Conservation (phyloP, 2,113 vertebrate species). For the Macquaria ambigua region DNA sequence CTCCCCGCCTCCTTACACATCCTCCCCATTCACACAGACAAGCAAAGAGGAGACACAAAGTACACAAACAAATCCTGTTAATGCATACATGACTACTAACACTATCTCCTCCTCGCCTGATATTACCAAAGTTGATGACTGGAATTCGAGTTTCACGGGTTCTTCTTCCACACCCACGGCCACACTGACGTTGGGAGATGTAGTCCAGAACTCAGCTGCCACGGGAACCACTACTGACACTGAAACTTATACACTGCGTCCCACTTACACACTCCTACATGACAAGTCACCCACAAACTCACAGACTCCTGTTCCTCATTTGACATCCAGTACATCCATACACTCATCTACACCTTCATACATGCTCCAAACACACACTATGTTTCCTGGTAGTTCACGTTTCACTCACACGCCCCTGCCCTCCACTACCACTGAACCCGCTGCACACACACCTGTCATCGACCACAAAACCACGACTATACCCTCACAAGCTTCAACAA, state of each 20-base stretch:
- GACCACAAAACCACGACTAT: not conserved
- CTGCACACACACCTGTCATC: not conserved
- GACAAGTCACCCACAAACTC: not conserved
- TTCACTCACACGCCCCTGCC: not conserved
- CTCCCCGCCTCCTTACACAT: not conserved
- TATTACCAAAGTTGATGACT: not conserved
- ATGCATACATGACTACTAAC: not conserved
- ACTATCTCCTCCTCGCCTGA: not conserved
- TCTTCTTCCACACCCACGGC: slow-evolving; percentile 6
- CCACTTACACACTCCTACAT: not conserved
- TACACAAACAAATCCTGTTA: not conserved
- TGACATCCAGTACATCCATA: not conserved
- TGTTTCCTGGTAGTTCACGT: not conserved
- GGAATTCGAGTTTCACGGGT: not conserved
- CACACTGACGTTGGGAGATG: not conserved
- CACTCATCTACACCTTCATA: not conserved
- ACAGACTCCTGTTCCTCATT: not conserved
- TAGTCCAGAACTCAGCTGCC: slow-evolving; percentile 1
- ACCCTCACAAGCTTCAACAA: not conserved
- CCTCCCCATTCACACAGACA: not conserved
- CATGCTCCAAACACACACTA: slow-evolving; percentile 1
- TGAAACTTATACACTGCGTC: not conserved
- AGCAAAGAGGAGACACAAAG: not conserved
- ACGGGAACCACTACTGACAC: not conserved
- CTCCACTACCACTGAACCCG: slow-evolving; percentile 7